Conservation (phyloP, 2,888 invertebrate genomes). For the Protula sp. region DNA sequence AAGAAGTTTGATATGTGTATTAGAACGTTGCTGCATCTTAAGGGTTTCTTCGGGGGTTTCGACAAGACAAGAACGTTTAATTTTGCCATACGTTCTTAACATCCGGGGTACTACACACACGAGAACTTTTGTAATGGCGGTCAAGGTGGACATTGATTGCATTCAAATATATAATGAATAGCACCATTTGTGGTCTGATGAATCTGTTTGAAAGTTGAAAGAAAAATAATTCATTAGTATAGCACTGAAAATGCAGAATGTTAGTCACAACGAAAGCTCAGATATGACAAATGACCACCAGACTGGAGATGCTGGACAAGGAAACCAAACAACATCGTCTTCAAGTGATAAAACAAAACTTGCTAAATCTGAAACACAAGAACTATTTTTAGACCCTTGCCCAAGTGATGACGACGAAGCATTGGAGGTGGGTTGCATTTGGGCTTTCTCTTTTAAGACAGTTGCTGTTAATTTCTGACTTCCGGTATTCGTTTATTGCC, state of each 20-base stretch:
- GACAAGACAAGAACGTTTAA: too few relatives aligned
- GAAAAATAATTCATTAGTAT: neutral
- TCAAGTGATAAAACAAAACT: constrained; percentile 26
- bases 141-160: constrained; percentile 36
- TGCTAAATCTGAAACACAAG: constrained; percentile 43
- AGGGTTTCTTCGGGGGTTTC: too few relatives aligned
- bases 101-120: constrained; percentile 39
- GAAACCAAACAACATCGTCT: constrained; percentile 31
- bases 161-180: neutral
- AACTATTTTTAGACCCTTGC: constrained; percentile 86
- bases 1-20: too few relatives aligned
- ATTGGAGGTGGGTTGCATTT: constrained; percentile 73
- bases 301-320: constrained; percentile 41
- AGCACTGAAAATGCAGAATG: constrained; percentile 74
- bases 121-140: constrained; percentile 51
- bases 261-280: constrained; percentile 54
- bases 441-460: neutral
- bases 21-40: too few relatives aligned
- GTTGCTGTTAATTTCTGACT: too few relatives aligned
- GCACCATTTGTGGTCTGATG: too few relatives aligned
- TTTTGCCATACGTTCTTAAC: too few relatives aligned
- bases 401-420: constrained; percentile 95
- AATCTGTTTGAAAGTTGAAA: too few relatives aligned
- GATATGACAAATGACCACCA: constrained; percentile 31
- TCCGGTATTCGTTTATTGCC: too few relatives aligned